phyloP scores from a whole-genome alignment of 2,113 vertebrate genomes.

The Nothocercus nigrocapillus region DNA sequence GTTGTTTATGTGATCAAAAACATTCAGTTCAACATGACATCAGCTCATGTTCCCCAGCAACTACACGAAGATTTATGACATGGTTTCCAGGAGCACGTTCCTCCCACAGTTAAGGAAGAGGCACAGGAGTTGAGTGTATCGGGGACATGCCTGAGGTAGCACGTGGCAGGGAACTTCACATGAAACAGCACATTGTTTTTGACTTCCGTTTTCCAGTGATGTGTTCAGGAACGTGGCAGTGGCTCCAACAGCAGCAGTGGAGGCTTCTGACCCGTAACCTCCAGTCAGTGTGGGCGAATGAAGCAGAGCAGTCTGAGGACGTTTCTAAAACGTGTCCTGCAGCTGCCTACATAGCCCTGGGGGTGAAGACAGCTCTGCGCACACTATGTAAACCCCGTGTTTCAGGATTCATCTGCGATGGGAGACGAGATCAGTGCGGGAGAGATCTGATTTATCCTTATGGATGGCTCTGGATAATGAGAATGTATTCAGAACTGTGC shows the following conservation, averaged over 20 bases:
- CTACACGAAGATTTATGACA: background rate
- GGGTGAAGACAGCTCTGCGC: background rate
- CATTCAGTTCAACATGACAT: slow-evolving; percentile 15
- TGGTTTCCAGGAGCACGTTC: slow-evolving; percentile 12
- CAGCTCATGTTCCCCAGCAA: background rate
- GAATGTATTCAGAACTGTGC: too few species aligned
- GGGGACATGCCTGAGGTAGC: background rate
- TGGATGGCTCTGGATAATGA: too few species aligned
- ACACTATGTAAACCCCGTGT: background rate
- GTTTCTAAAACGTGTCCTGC: too few species aligned
- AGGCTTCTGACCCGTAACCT: slow-evolving; percentile 3
- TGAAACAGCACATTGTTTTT: background rate
- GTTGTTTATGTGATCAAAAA: slow-evolving; percentile 10
- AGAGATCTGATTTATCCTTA: background rate
- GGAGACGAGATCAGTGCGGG: background rate
- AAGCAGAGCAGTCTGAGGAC: background rate
- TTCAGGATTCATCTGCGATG: background rate
- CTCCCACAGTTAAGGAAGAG: slow-evolving; percentile 16
- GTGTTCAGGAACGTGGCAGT: background rate
- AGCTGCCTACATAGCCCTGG: background rate
- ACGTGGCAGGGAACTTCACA: background rate
- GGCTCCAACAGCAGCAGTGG: background rate
- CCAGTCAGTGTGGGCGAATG: background rate
- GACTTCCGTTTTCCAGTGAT: background rate
- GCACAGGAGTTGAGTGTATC: slow-evolving; percentile 1